phyloP scores from a whole-genome alignment of 2,888 invertebrate species.

The Drosophila helvetica region DNA sequence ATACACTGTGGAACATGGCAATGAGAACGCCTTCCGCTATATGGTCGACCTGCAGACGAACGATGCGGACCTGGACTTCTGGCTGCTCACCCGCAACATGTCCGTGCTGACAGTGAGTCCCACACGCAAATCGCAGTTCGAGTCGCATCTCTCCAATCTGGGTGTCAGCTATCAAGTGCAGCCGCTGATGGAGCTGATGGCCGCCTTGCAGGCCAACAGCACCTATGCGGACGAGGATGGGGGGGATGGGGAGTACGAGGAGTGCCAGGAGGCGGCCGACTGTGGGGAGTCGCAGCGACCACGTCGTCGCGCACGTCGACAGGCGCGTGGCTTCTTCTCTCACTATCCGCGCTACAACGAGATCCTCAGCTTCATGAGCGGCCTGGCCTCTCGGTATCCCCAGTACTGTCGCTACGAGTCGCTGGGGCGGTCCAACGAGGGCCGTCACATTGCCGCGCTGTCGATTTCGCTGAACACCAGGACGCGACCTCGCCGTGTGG shows the following conservation, averaged over 20 bases:
- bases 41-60: conserved; percentile 81
- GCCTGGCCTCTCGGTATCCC: conserved; percentile 79
- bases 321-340: conserved; percentile 81
- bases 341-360: conserved; percentile 81
- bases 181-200: conserved; percentile 79
- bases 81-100: conserved; percentile 82
- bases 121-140: conserved; percentile 70
- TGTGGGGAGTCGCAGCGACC: conserved; percentile 69
- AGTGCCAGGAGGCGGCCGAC: no score
- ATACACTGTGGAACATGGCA: conserved; percentile 80
- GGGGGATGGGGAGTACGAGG: conserved; percentile 57
- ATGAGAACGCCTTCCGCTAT: conserved; percentile 74
- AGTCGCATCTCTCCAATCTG: conserved; percentile 71
- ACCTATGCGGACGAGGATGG: conserved; percentile 44
- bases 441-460: conserved; percentile 80
- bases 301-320: conserved; percentile 77
- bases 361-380: conserved; percentile 81
- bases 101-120: conserved; percentile 82
- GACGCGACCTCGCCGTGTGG: conserved; percentile 74
- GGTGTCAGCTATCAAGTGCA: conserved; percentile 73
- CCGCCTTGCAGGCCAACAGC: conserved; percentile 55
- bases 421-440: conserved; percentile 80
- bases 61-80: conserved; percentile 80
- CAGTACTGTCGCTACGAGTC: conserved; percentile 81
- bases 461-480: conserved; percentile 80